Base-by-base conservation (phyloP, 2,797 vertebrate genomes). In the Semotilus atromaculatus region DNA sequence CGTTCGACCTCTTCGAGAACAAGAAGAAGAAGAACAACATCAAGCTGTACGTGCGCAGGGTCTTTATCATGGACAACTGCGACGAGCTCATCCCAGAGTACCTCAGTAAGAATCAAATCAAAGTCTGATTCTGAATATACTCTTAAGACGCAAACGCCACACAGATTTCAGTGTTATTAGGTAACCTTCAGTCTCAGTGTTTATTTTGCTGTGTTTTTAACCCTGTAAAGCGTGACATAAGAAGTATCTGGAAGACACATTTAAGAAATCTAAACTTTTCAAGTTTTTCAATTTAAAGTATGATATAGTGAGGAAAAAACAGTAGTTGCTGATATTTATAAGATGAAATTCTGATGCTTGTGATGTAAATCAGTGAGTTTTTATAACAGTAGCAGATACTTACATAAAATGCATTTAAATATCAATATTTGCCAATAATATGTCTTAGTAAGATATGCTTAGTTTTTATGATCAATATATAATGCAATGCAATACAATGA, bases 31-130 rank as follows among this genome's bases (percentile, higher is more conserved):
- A 98, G 89, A 98, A 98, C 76, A 98, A 98, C 45, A 99, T 99
- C 53, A 99, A 99, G 90, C 86, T 99, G 64, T 99, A 99, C 0
- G 98, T 99, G 21, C 97, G 97, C 86, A 95, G 97, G 83, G 98
- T 99, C 45, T 99, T 99, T 87, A 99, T 99, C 90, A 99, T 99
- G 98, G 97, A 99, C 90, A 99, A 99, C 93, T 99, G 98, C 0
- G 97, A 99, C 48, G 98, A 99, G 6, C 94, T 99, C 21, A 99
- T 99, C 82, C 98, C 98, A 0, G 98, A 99, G 18, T 99, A 99
- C 31, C 95, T 99, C 86, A 99, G 98, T 99, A 62, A 97, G 98
- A 23, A 7, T 43, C 53, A 13, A 5, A 48, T 29, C 76, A 36
- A 3, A 13, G 19, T 55, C 45, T 1, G 19, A 48, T 74, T 18